phyloP scores from a whole-genome alignment of 2,888 invertebrate species.

The Junonia oenone region DNA sequence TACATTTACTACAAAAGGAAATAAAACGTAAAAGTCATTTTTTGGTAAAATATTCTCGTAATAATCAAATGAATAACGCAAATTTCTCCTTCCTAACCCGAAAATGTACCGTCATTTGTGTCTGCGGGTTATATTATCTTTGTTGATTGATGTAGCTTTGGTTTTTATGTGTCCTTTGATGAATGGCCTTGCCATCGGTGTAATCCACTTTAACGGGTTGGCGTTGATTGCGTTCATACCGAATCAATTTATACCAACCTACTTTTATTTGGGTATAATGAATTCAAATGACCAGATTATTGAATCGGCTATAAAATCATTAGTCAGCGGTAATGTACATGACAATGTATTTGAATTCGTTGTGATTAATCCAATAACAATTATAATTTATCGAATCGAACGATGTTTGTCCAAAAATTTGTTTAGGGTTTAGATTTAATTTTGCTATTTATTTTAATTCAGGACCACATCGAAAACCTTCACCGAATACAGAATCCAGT shows the following conservation, averaged over 20 bases:
- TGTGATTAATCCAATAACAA: neutral
- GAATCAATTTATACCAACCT: neutral
- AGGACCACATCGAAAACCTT: slow-evolving; percentile 27
- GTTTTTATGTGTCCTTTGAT: neutral
- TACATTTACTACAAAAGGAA: no score
- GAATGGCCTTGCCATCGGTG: neutral
- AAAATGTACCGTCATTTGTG: neutral
- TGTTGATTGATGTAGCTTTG: neutral
- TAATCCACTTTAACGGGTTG: neutral
- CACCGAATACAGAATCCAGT: slow-evolving; percentile 30
- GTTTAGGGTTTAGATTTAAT: neutral
- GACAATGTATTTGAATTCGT: neutral
- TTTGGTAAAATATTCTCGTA: no score
- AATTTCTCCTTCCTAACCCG: no score
- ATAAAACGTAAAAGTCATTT: no score
- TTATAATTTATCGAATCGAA: neutral
- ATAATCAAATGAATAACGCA: neutral
- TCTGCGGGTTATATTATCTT: neutral
- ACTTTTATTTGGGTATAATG: neutral
- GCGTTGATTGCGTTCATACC: neutral
- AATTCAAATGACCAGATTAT: neutral
- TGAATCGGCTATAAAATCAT: neutral
- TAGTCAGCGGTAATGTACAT: neutral
- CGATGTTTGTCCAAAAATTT: neutral
- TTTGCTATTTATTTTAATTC: neutral